Evolutionary conservation across 2,797 vertebrate genomes (phyloP).

Genomic region (Percopsis omiscomaycus): DNA sequence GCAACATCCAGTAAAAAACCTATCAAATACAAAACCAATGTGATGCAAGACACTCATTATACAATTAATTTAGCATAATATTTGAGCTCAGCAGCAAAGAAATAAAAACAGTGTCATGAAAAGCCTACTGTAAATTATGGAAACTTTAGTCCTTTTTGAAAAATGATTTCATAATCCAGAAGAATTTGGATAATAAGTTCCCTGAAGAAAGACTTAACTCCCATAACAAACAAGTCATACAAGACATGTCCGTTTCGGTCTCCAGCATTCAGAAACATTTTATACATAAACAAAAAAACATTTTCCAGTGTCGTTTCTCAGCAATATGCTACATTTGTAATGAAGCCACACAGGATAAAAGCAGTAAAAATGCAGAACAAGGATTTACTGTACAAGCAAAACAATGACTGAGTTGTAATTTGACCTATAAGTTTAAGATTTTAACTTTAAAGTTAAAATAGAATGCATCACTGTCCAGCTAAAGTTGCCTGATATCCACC

Average conservation of each 20-base stretch:
- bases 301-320: constrained; percentile 4
- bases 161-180: constrained; percentile 12
- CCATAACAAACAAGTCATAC: not conserved
- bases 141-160: constrained; percentile 23
- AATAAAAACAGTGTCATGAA: constrained; percentile 4
- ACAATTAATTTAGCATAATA: no score
- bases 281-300: not conserved
- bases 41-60: no score
- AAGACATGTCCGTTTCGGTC: not conserved
- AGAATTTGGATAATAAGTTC: constrained; percentile 26
- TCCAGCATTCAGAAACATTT: constrained; percentile 9
- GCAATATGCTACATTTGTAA: constrained; percentile 22
- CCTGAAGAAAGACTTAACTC: not conserved
- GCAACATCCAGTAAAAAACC: no score
- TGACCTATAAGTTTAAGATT: not conserved
- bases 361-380: not conserved
- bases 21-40: no score
- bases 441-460: no score
- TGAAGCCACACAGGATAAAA: not conserved
- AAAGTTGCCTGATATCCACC: no score
- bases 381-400: no score
- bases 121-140: not conserved
- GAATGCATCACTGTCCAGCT: no score
- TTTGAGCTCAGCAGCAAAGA: no score
- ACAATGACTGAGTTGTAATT: constrained; percentile 4